Evolutionary conservation across 2,113 vertebrate species (phyloP), one percentile per base, ranked within the genome.

Genomic region (Vireo altiloquus): DNA sequence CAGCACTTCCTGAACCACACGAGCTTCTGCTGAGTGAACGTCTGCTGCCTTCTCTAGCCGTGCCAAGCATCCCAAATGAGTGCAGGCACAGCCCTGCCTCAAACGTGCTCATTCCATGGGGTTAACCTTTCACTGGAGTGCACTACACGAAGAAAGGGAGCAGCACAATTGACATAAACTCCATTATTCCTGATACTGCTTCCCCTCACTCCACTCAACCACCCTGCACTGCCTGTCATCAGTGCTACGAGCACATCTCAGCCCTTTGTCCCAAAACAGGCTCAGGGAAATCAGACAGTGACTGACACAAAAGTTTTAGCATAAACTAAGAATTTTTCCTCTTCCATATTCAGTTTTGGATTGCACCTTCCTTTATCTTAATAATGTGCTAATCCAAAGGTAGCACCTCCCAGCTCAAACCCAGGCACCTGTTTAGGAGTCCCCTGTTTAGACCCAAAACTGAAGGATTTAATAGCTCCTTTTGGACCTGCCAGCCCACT

Each of bases 71-170:
- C 37, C 46, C 13, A 3, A 33, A 10, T 2, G 49, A n/a, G 49
- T 24, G 18, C 15, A 8, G 0, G 5, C 54, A 63, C 40, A 20
- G 42, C 74, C 28, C 25, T 5, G 30, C 82, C 64, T 59, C n/a
- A 13, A 7, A 11, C 8, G 13, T 28, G 17, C 10, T 46, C 3
- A 1, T 13, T 35, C 31, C 2, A 0, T 1, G 21, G n/a, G 8
- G 1, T 11, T 40, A 42, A 18, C 24, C 10, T 57, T 33, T 17
- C 22, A 30, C 21, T 50, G 17, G 11, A 44, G 52, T 7, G 25
- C 22, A 28, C 3, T 42, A 10, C 18, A 33, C 8, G 6, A 15
- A 23, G 11, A 12, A 44, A 47, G 18, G 13, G 22, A 89, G 60
- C 49, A 52, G 40, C 15, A 3, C 6, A 22, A 86, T 1, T 46